Evolutionary conservation across 2,797 vertebrate genomes (phyloP), one percentile per base, ranked within the genome.

Genomic region (Anas georgica): DNA sequence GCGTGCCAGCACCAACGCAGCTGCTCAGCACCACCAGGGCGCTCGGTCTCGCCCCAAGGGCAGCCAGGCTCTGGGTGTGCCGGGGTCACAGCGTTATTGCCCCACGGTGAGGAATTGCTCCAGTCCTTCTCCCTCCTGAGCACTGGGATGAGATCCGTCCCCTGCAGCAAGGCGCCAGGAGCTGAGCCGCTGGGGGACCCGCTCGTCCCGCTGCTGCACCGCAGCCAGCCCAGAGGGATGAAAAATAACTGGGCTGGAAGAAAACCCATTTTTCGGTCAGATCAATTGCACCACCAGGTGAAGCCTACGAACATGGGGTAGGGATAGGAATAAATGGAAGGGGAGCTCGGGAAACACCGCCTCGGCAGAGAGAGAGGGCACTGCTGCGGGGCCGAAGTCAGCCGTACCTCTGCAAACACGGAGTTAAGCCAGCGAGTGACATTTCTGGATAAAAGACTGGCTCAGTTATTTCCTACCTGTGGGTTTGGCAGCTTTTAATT

Each of bases 251-350:
- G 8, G 29, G 17, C 2, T 29, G 54, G 35, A 46, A 64, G 22
- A 76, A 88, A 70, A 22, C 21, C 41, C 48, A 12, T n/a, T 52
- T 59, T 22, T 25, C 62, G 73, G 10, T 4, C 59, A n/a, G 41
- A 17, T 73, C 15, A 52, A 59, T 4, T 54, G 37, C 39, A 12
- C 5, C 0, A 3, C 29, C 6, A 8, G 22, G 16, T 4, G 31
- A 45, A 14, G n/a, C 0, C 0, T 6, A 58, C 0, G 4, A 22
- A 60, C 52, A 35, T 12, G 28, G 12, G 7, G 86, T 15, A 23
- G 28, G 12, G 7, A 83, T 15, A 23, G 52, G 39, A 35, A 21
- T 1, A 41, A 12, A 23, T 0, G 1, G 29, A 22, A 28, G n/a
- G 46, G 22, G 35, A 60, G 77, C 29, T 4, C 2, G 29, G 33